Evolutionary conservation across 2,888 invertebrate species (phyloP).

Genomic region (Anoplius nigerrimus): DNA sequence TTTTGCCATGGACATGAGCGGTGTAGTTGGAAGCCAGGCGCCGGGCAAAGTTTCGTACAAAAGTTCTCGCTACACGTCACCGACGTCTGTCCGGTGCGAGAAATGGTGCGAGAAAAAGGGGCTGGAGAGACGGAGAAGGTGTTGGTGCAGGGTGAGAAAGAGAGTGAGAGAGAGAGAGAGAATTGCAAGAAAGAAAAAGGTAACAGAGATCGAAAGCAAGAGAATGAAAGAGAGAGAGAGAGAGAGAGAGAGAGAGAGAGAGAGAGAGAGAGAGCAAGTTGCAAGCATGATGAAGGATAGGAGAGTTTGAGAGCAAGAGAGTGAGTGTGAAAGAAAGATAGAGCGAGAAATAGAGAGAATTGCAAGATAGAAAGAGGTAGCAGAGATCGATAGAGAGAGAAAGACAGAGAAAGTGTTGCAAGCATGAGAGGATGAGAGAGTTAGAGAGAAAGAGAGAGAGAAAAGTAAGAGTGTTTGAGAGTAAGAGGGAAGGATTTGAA

Average conservation of each 20-base stretch:
- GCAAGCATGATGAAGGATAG: neutral
- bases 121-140: conserved; percentile 7
- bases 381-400: neutral
- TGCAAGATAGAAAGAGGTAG: too few species aligned
- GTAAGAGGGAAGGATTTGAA: too few species aligned
- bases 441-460: too few species aligned
- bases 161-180: neutral
- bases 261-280: neutral
- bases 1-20: conserved; percentile 32
- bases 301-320: too few species aligned
- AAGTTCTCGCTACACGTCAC: conserved; percentile 16
- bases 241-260: conserved; percentile 11
- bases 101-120: neutral
- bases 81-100: neutral
- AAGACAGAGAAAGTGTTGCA: neutral
- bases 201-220: neutral
- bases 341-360: too few species aligned
- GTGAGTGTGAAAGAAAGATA: conserved; percentile 1
- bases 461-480: too few species aligned
- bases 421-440: neutral
- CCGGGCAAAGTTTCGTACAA: conserved; percentile 25
- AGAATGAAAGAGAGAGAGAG: neutral
- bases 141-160: too few species aligned
- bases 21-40: conserved; percentile 20
- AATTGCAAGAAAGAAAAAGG: too few species aligned